Evolutionary conservation across 2,797 vertebrate genomes (phyloP).

Genomic region (Myotis daubentonii): DNA sequence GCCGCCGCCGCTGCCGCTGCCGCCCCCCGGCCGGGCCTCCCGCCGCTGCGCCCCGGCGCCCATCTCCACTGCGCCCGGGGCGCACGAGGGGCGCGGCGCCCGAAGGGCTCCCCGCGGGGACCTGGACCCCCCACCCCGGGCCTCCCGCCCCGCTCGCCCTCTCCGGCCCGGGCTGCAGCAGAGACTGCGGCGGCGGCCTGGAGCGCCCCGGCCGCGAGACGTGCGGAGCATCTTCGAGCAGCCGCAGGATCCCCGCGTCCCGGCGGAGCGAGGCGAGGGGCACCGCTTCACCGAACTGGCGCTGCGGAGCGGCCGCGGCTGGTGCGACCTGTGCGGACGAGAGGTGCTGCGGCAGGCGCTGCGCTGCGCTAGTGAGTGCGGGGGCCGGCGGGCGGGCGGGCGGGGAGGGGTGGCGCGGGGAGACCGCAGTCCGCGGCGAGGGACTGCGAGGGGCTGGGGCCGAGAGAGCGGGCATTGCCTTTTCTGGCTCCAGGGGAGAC

Average conservation of each 20-base stretch:
- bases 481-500: neutral
- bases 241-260: constrained; percentile 87
- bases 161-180: constrained; percentile 75
- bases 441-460: neutral
- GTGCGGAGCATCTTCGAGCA: constrained; percentile 93
- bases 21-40: constrained; percentile 79
- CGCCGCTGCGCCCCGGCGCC: constrained; percentile 80
- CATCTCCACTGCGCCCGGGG: constrained; percentile 43
- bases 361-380: constrained; percentile 91
- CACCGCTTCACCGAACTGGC: constrained; percentile 87
- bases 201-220: constrained; percentile 88
- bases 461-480: neutral
- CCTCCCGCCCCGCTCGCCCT: constrained; percentile 48
- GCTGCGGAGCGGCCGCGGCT: constrained; percentile 84
- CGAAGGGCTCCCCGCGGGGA: constrained; percentile 25
- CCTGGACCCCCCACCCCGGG: constrained; percentile 32
- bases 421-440: neutral
- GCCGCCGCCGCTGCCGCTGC: constrained; percentile 26
- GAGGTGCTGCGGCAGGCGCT: constrained; percentile 87
- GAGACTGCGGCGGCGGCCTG: constrained; percentile 84
- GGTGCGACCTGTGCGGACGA: constrained; percentile 93
- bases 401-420: neutral
- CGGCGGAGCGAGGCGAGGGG: constrained; percentile 89
- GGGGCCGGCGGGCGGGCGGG: neutral
- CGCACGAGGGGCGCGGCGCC: constrained; percentile 51